phyloP scores from a whole-genome alignment of 2,888 invertebrate genomes.

The Eupithecia subumbrata region DNA sequence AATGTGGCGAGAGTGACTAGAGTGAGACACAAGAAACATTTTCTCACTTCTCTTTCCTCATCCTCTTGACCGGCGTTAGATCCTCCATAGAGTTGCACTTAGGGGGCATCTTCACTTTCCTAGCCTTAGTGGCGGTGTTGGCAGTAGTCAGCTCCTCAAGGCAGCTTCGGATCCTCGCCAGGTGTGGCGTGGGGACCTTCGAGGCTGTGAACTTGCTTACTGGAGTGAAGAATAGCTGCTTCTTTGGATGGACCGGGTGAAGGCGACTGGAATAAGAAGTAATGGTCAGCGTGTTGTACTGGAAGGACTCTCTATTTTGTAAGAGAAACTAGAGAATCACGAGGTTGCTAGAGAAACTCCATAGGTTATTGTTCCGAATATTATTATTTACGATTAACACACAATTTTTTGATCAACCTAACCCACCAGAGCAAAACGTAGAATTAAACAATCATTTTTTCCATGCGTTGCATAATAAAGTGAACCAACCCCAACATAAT shows the following conservation, averaged over 20 bases:
- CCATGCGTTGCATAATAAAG: constrained; percentile 25
- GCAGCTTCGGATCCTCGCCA: constrained; percentile 67
- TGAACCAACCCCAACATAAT: constrained; percentile 21
- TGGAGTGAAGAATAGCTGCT: constrained; percentile 71
- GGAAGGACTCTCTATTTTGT: background rate
- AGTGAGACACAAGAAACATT: background rate
- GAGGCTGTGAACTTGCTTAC: constrained; percentile 73
- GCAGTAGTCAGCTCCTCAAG: constrained; percentile 60
- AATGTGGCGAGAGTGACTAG: background rate
- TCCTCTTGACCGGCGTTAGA: constrained; percentile 69
- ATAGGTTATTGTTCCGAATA: too few relatives aligned
- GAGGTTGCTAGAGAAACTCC: background rate
- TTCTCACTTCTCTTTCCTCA: constrained; percentile 57
- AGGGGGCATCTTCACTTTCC: constrained; percentile 57
- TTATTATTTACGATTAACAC: too few relatives aligned
- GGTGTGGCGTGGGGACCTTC: constrained; percentile 58
- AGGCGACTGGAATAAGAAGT: constrained; percentile 53
- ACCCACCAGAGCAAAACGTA: background rate
- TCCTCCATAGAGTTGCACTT: constrained; percentile 79
- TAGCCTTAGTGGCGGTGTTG: constrained; percentile 46
- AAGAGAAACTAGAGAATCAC: background rate
- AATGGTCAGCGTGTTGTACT: background rate
- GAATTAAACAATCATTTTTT: background rate
- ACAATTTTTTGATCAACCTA: background rate
- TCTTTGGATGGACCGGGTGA: constrained; percentile 72